Evolutionary conservation across 2,113 vertebrate genomes (phyloP), one percentile per base, ranked within the genome.

Genomic region (Thermophis baileyi): DNA sequence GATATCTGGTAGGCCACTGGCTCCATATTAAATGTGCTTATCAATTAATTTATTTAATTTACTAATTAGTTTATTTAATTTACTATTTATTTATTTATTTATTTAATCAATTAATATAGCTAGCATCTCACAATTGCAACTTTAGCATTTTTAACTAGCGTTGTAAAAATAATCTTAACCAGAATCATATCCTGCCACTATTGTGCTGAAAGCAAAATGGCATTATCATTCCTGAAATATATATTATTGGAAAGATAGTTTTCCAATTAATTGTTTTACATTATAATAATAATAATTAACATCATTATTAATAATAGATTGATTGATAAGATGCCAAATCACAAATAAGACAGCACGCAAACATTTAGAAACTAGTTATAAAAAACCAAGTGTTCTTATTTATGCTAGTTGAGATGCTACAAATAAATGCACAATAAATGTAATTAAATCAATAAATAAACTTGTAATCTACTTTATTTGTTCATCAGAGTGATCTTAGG

Each of bases 111-210:
- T 74, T 6, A 35, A 35, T 35, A 35, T 35, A 40, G 14, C 16
- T 74, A 8, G 6, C 69, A 74, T 74, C 30, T 35, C 30, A 74
- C 30, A 74, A 74, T 2, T 35, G 16, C n/a, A 74, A 35, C n/a
- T 74, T 74, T 94, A 95, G 92, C 85, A 49, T 51, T 95, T 91
- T 93, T 95, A 91, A 92, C 90, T 87, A 95, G 81, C 88, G 74
- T 95, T 95, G 90, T 96, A 50, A 89, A 95, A 90, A 96, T 94
- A 94, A 94, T 92, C 93, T 94, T 95, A 93, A 50, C 93, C 86
- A 20, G n/a, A 74, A 74, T 74, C 69, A 74, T 7, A 74, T 57
- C 55, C 8, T 57, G 27, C 24, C 7, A 57, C 3, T 57, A 27
- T 74, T 35, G 63, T 35, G 14, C n/a, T 18, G 63, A 35, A 74